Conservation (phyloP, 2,797 vertebrate genomes). For the Coregonus suidteri region DNA sequence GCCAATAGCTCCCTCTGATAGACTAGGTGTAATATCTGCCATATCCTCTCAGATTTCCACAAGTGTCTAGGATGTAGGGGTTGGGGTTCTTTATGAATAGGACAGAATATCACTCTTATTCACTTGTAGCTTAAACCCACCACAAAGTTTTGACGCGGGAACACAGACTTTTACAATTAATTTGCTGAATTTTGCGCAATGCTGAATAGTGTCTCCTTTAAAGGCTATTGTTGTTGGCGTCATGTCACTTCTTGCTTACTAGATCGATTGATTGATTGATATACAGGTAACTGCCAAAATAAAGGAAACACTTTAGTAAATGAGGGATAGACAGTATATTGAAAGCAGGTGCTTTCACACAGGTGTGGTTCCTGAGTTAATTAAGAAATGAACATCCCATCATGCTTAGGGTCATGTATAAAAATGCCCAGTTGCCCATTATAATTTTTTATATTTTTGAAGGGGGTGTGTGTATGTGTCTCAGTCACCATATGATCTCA, state of each 20-base stretch:
- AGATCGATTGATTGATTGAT: constrained; percentile 36
- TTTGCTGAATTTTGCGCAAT: constrained; percentile 39
- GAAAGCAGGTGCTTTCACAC: no score
- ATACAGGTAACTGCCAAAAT: no score
- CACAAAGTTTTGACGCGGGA: constrained; percentile 38
- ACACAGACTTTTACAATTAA: constrained; percentile 22
- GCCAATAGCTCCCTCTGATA: background rate
- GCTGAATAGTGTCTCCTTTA: constrained; percentile 15
- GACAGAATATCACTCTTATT: background rate
- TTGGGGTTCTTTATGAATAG: background rate
- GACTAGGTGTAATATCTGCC: background rate
- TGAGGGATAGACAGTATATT: no score
- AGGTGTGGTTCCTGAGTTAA: no score
- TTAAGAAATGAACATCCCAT: no score
- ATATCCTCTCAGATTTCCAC: background rate
- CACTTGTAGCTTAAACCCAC: constrained; percentile 1
- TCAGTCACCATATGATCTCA: no score
- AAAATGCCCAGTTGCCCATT: no score
- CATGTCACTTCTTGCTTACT: constrained; percentile 51
- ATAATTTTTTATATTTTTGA: no score
- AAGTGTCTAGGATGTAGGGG: background rate
- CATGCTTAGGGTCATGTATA: no score
- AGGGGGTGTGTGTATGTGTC: no score
- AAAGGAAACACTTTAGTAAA: no score
- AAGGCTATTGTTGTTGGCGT: constrained; percentile 47